These are phyloP conservation scores for Oligia latruncula DNA, from an alignment of 2,888 invertebrate genomes.

Conservation along the genomic window DNA sequence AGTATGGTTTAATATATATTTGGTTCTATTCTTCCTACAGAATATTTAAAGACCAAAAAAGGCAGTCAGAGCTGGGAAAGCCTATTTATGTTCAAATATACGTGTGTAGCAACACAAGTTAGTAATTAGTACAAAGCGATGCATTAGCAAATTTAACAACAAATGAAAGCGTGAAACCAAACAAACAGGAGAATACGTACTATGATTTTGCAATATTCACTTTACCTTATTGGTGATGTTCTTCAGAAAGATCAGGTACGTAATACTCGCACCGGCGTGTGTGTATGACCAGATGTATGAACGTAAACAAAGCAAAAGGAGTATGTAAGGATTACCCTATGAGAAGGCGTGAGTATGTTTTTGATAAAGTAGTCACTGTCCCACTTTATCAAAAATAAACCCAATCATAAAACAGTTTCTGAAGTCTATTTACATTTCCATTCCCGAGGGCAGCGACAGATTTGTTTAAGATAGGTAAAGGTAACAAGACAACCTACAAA, in stretches of 20 bases:
- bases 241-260: neutral
- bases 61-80: too few species aligned
- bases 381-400: neutral
- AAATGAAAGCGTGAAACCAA: neutral
- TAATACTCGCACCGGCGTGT: neutral
- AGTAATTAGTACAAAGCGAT: conserved; percentile 8
- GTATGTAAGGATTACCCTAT: neutral
- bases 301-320: neutral
- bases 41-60: neutral
- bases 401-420: conserved; percentile 6
- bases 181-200: neutral
- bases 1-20: too few species aligned
- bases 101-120: neutral
- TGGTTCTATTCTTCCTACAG: neutral
- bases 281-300: neutral
- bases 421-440: conserved; percentile 10
- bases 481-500: conserved; percentile 27
- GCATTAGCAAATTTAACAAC: neutral
- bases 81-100: neutral
- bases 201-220: neutral
- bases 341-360: neutral
- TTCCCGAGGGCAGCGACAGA: neutral
- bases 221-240: neutral
- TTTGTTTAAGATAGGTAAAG: conserved; percentile 35
- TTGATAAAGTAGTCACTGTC: neutral